phyloP scores from a whole-genome alignment of 1,140 invertebrate genomes.

The Drosophila albomicans region DNA sequence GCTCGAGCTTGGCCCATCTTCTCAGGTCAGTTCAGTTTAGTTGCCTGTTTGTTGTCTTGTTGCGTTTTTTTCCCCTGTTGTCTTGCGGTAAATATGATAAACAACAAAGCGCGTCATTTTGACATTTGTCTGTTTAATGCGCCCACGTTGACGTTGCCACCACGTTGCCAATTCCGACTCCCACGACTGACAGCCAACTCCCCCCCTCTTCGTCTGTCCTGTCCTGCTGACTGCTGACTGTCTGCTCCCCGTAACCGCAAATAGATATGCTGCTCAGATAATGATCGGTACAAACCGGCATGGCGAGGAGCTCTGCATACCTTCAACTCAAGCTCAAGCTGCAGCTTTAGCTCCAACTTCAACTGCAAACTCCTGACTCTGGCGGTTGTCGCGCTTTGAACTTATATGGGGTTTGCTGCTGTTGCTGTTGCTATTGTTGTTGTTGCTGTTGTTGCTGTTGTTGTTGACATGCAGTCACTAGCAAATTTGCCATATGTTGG shows the following conservation, averaged over 20 bases:
- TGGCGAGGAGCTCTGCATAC: constrained; percentile 18
- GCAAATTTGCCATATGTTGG: constrained; percentile 77
- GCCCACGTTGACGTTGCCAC: constrained; percentile 71
- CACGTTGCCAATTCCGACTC: constrained; percentile 61
- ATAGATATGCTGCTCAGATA: constrained; percentile 80
- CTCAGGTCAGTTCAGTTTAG: too few relatives aligned
- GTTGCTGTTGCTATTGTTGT: constrained; percentile 47
- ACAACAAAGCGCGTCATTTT: constrained; percentile 83
- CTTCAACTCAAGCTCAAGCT: constrained; percentile 20
- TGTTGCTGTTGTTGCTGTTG: constrained; percentile 35
- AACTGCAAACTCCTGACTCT: constrained; percentile 32
- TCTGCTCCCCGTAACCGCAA: constrained; percentile 59
- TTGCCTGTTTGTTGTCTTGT: neutral
- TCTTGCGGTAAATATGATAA: constrained; percentile 81
- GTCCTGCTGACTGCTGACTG: neutral
- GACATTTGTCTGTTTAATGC: constrained; percentile 79
- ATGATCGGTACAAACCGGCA: constrained; percentile 59
- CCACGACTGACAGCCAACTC: constrained; percentile 54
- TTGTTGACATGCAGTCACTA: constrained; percentile 59
- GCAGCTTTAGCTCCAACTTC: constrained; percentile 22
- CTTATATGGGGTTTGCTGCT: constrained; percentile 72
- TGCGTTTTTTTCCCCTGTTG: neutral
- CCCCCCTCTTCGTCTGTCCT: neutral
- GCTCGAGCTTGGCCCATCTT: constrained; percentile 8
- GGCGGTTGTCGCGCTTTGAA: constrained; percentile 79